These are phyloP conservation scores for Aspidoscelis tigris DNA, from an alignment of 2,113 vertebrate species.

Conservation along the genomic window DNA sequence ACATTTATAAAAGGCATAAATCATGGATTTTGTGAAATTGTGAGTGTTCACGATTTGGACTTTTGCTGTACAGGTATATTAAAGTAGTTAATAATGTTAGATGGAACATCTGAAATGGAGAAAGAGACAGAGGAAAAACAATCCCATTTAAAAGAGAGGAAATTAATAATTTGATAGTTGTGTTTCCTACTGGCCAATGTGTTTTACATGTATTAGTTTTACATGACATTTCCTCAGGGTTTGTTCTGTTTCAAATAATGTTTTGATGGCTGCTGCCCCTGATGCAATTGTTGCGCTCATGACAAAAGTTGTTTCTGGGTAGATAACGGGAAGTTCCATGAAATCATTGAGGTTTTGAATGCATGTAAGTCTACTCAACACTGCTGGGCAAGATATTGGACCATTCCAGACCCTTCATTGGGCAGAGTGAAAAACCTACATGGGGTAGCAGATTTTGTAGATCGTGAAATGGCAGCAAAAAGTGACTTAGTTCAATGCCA, in stretches of 20 bases:
- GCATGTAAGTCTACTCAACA: too few relatives aligned
- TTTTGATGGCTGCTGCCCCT: background rate
- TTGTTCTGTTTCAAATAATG: background rate
- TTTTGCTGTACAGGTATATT: constrained; percentile 39
- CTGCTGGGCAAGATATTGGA: too few relatives aligned
- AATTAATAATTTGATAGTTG: constrained; percentile 40
- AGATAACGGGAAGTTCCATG: background rate
- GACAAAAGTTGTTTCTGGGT: background rate
- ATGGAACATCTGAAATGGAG: constrained; percentile 46
- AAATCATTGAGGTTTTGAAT: background rate
- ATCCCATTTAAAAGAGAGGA: constrained; percentile 46
- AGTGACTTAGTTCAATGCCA: background rate
- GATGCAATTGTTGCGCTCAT: background rate
- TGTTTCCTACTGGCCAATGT: constrained; percentile 41
- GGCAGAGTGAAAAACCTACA: too few relatives aligned
- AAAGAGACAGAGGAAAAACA: constrained; percentile 5
- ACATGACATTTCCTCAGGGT: constrained; percentile 30
- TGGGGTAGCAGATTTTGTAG: too few relatives aligned
- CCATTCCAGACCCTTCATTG: too few relatives aligned
- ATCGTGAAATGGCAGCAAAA: too few relatives aligned
- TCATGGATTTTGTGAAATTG: constrained; percentile 30
- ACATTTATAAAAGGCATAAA: constrained; percentile 53
- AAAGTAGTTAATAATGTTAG: constrained; percentile 54
- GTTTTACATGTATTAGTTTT: constrained; percentile 37
- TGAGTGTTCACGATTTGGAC: background rate